Conservation (phyloP, 2,113 vertebrate genomes). For the Varanus salvator region DNA sequence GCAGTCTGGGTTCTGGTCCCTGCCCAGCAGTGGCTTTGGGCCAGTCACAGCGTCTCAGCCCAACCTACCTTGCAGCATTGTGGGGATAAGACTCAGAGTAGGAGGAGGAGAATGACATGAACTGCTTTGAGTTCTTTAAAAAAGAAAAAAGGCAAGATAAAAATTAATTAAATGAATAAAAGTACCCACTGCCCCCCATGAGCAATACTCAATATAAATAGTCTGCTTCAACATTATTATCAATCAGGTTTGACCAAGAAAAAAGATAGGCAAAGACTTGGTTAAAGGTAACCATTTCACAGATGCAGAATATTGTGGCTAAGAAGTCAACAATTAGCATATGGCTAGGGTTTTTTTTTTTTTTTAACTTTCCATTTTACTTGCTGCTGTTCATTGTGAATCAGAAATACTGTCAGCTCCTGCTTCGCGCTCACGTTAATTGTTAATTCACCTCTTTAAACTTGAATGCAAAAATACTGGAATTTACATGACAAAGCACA, state of each 20-base stretch:
- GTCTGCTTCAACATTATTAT: not conserved
- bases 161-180: no score
- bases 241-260: no score
- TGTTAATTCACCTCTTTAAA: not conserved
- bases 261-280: not conserved
- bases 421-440: not conserved
- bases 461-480: not conserved
- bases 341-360: no score
- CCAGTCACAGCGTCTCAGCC: no score
- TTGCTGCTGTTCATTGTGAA: not conserved
- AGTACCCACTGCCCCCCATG: not conserved
- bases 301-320: not conserved
- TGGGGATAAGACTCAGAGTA: no score
- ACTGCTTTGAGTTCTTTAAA: no score
- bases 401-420: not conserved
- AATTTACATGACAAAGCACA: not conserved
- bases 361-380: no score
- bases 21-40: no score
- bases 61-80: no score
- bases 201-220: not conserved
- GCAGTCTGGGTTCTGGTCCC: no score
- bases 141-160: no score
- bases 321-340: not conserved
- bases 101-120: no score
- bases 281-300: not conserved